Evolutionary conservation across 1,140 invertebrate species (phyloP).

Genomic region (Argopecten irradians): DNA sequence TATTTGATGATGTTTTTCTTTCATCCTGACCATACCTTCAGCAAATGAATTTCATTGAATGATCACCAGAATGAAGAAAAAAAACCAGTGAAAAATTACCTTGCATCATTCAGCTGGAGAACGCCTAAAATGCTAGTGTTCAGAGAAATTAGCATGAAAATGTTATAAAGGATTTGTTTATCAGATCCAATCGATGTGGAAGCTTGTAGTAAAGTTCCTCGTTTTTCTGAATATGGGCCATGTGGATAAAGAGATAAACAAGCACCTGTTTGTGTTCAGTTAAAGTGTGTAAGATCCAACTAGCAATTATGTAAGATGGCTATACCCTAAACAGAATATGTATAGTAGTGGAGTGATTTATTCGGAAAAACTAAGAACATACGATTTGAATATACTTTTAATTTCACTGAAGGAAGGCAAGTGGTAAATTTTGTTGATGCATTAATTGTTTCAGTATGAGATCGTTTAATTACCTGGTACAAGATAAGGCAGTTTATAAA

Average conservation of each 20-base stretch:
- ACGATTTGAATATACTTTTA: not conserved
- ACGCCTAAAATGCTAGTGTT: too few species aligned
- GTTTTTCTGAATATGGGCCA: not conserved
- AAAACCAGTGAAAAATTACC: too few species aligned
- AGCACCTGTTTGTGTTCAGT: not conserved
- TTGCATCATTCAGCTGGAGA: too few species aligned
- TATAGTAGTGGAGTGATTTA: not conserved
- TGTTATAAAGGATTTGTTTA: not conserved
- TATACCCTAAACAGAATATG: not conserved
- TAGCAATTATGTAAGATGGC: not conserved
- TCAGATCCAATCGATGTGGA: not conserved
- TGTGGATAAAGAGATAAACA: not conserved
- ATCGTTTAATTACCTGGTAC: conserved; percentile 13
- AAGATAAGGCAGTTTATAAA: not conserved
- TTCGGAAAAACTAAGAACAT: not conserved
- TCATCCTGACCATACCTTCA: too few species aligned
- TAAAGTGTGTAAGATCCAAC: not conserved
- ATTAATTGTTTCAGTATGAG: not conserved
- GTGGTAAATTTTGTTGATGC: not conserved
- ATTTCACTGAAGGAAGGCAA: not conserved
- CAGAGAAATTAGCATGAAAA: too few species aligned
- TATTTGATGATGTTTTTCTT: too few species aligned
- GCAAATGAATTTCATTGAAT: too few species aligned
- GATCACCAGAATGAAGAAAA: too few species aligned
- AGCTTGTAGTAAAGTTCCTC: not conserved